Evolutionary conservation across 2,888 invertebrate species (phyloP).

Genomic region (Dromius quadrimaculatus): DNA sequence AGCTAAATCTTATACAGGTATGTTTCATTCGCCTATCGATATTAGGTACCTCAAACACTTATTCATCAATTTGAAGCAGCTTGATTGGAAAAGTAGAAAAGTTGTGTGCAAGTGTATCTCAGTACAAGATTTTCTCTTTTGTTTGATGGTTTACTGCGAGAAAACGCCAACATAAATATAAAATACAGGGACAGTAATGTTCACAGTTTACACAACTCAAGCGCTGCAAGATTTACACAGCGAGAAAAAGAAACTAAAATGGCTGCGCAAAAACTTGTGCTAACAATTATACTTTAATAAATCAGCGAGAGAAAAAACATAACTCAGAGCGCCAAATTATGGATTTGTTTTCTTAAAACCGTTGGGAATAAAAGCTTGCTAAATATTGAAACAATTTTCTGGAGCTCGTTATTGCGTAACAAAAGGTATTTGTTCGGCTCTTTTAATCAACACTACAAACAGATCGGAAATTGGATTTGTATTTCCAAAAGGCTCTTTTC

Average conservation of each 20-base stretch:
- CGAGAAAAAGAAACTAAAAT: constrained; percentile 33
- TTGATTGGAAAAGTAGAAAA: too few relatives aligned
- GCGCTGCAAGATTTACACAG: constrained; percentile 21
- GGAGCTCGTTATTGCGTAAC: too few relatives aligned
- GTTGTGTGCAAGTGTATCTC: neutral
- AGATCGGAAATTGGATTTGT: too few relatives aligned
- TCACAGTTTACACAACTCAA: constrained; percentile 40
- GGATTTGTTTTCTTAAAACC: constrained; percentile 38
- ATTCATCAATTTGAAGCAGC: too few relatives aligned
- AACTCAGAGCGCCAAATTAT: constrained; percentile 36
- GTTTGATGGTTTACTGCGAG: constrained; percentile 39
- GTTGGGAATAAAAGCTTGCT: neutral
- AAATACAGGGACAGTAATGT: constrained; percentile 44
- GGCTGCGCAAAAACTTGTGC: constrained; percentile 32
- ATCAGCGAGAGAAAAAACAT: constrained; percentile 33
- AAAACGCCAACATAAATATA: constrained; percentile 46
- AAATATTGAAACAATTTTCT: too few relatives aligned
- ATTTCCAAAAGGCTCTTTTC: too few relatives aligned
- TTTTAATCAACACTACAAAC: too few relatives aligned
- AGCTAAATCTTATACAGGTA: too few relatives aligned
- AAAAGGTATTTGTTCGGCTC: too few relatives aligned
- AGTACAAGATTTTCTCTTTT: constrained; percentile 24
- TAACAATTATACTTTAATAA: constrained; percentile 48
- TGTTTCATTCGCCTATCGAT: too few relatives aligned
- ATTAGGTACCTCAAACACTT: too few relatives aligned